Percentiles rank a stretch among this genome's conserved stretches.
phyloP scores from a whole-genome alignment of 2,113 vertebrate species.

The Danio rerio region GRCz12tu NC_133189.1:36599501-36600000 shows the following conservation, averaged over 20 bases:
- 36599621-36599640: conserved; percentile 34
- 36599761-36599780: not conserved
- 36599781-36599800: not conserved
- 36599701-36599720: conserved; percentile 14
- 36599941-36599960: no score
- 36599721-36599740: not conserved
- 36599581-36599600: conserved; percentile 51
- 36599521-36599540: conserved; percentile 25
- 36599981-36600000: no score
- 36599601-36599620: conserved; percentile 56
- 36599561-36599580: conserved; percentile 49
- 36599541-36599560: conserved; percentile 26
- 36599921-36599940: no score
- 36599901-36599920: no score
- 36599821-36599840: not conserved
- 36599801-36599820: no score
- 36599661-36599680: conserved; percentile 23
- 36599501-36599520: conserved; percentile 13
- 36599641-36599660: conserved; percentile 33
- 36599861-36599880: not conserved
- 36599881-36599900: not conserved
- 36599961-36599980: no score
- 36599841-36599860: not conserved
- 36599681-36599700: not conserved
- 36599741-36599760: not conserved